Conservation (phyloP, 1,140 invertebrate genomes). For the Ceratina japonica region DNA sequence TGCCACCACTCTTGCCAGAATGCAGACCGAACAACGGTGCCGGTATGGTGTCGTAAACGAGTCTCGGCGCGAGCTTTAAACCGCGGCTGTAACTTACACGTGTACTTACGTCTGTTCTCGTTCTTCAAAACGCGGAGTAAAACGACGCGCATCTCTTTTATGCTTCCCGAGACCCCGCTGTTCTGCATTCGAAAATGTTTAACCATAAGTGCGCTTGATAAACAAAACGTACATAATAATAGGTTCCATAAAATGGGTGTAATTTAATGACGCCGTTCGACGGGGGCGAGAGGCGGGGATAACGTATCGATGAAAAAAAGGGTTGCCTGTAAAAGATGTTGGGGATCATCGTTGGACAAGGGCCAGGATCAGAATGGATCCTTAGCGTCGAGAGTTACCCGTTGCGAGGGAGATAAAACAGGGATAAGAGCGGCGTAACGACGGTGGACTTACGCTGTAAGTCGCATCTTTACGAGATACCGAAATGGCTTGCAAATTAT, state of each 20-base stretch:
- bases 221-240: too few relatives aligned
- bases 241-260: too few relatives aligned
- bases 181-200: too few relatives aligned
- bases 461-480: constrained; percentile 60
- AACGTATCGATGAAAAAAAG: too few relatives aligned
- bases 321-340: not conserved
- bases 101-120: constrained; percentile 33
- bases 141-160: not conserved
- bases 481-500: constrained; percentile 52
- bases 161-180: too few relatives aligned
- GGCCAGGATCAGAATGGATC: constrained; percentile 28
- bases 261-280: too few relatives aligned
- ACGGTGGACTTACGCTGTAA: constrained; percentile 57
- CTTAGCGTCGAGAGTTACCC: constrained; percentile 26
- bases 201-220: too few relatives aligned
- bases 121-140: constrained; percentile 8
- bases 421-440: constrained; percentile 54
- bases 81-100: constrained; percentile 29
- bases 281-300: too few relatives aligned
- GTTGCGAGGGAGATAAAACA: constrained; percentile 31
- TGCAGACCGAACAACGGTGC: constrained; percentile 41
- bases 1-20: constrained; percentile 39
- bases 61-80: constrained; percentile 40
- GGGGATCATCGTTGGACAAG: constrained; percentile 26
- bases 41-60: constrained; percentile 49